These are phyloP conservation scores for Zoanthus sociatus DNA, from an alignment of 92 coral and sea anemone genomes.

Conservation along the genomic window DNA sequence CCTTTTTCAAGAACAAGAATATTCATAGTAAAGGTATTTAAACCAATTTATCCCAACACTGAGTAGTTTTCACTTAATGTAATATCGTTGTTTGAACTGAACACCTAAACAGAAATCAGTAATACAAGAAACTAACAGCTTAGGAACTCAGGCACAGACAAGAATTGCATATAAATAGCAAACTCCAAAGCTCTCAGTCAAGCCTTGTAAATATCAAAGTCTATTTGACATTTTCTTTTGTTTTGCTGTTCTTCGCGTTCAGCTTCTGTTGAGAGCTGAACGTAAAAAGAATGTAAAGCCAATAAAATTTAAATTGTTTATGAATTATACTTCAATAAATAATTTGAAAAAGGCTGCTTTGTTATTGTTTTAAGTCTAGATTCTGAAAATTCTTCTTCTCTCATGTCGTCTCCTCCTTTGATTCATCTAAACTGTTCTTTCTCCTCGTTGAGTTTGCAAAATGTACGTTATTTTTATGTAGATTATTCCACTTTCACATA, in stretches of 20 bases:
- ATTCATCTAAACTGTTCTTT: background rate
- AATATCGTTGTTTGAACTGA: background rate
- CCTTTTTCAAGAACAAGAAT: background rate
- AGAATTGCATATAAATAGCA: background rate
- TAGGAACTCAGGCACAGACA: background rate
- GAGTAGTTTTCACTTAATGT: background rate
- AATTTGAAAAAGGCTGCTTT: background rate
- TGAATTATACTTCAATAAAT: constrained; percentile 17
- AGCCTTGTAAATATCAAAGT: constrained; percentile 17
- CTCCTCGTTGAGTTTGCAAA: background rate
- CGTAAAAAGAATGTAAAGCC: constrained; percentile 28
- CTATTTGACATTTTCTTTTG: background rate
- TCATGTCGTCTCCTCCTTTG: background rate
- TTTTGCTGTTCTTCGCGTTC: background rate
- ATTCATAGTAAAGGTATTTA: background rate
- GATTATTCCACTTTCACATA: background rate
- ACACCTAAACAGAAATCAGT: constrained; percentile 3
- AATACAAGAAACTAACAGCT: background rate
- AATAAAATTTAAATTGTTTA: constrained; percentile 17
- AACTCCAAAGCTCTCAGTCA: background rate
- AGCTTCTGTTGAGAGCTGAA: constrained; percentile 26
- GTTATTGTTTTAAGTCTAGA: too few species aligned
- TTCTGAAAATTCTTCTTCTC: too few species aligned
- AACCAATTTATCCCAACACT: background rate
- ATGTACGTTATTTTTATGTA: background rate